These are phyloP conservation scores for Crocuta crocuta DNA, from an alignment of 2,113 vertebrate genomes.

Conservation along the genomic window DNA sequence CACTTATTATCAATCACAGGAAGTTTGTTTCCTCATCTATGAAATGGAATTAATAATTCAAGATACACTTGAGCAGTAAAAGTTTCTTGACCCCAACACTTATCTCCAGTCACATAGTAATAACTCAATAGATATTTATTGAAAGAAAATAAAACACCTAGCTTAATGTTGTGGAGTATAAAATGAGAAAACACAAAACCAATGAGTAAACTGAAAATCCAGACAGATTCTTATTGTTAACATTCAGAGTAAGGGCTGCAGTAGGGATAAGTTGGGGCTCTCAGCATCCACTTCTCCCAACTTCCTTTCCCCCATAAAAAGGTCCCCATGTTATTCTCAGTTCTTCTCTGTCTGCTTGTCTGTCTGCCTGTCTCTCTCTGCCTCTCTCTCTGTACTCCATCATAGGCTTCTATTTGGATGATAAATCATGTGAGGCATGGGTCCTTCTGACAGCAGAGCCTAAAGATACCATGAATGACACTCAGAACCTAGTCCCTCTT, in stretches of 20 bases:
- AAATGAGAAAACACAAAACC: neutral
- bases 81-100: neutral
- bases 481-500: neutral
- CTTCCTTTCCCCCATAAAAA: neutral
- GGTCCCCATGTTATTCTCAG: neutral
- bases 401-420: neutral
- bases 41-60: neutral
- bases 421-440: neutral
- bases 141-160: neutral
- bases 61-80: neutral
- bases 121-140: neutral
- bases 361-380: neutral
- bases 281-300: fast-evolving
- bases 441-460: neutral
- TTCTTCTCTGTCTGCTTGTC: neutral
- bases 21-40: neutral
- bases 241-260: no score
- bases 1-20: neutral
- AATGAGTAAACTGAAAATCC: fast-evolving
- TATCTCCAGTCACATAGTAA: neutral
- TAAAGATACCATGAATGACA: neutral
- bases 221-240: fast-evolving
- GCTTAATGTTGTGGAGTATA: neutral
- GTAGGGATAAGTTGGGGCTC: fast-evolving
- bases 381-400: no score